A percentile compares a stretch with the other conserved stretches of the same genome.
Evolutionary conservation across 2,797 vertebrate species (phyloP).

Genomic region (Dallia pectoralis): DNA sequence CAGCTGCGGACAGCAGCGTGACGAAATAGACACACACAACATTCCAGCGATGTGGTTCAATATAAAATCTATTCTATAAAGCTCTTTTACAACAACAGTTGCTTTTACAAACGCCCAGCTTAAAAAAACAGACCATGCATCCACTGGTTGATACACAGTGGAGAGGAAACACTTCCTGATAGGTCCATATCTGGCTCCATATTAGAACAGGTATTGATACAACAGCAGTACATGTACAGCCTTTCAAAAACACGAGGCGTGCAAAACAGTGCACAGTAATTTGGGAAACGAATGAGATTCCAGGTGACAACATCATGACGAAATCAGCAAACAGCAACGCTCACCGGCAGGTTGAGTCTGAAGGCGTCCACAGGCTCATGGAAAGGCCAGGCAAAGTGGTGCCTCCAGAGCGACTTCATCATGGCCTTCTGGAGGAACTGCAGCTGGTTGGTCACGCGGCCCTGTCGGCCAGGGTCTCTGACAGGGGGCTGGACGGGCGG

Average conservation of each 20-base stretch:
- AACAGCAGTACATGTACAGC: no score
- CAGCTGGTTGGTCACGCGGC: slow-evolving; percentile 89
- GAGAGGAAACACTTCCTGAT: no score
- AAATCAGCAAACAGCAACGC: slow-evolving; percentile 21
- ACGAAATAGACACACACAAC: background rate
- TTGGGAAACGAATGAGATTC: no score
- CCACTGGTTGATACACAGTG: no score
- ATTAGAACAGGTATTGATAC: background rate
- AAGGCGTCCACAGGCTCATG: slow-evolving; percentile 88
- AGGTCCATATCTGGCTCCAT: no score
- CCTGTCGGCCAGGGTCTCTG: slow-evolving; percentile 80
- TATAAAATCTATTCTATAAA: no score
- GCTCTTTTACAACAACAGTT: no score
- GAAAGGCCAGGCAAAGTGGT: slow-evolving; percentile 95
- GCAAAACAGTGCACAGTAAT: no score
- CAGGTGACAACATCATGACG: no score
- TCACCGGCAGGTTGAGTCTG: slow-evolving; percentile 86
- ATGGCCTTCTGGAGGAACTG: slow-evolving; percentile 91
- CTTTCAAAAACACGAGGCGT: no score
- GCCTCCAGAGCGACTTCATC: slow-evolving; percentile 89
- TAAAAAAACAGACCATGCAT: no score
- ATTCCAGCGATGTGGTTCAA: background rate
- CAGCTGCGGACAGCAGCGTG: background rate
- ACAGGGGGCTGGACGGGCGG: slow-evolving; percentile 74
- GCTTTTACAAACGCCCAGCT: no score